phyloP scores from a whole-genome alignment of 1,140 invertebrate species.

The Portunus trituberculatus region DNA sequence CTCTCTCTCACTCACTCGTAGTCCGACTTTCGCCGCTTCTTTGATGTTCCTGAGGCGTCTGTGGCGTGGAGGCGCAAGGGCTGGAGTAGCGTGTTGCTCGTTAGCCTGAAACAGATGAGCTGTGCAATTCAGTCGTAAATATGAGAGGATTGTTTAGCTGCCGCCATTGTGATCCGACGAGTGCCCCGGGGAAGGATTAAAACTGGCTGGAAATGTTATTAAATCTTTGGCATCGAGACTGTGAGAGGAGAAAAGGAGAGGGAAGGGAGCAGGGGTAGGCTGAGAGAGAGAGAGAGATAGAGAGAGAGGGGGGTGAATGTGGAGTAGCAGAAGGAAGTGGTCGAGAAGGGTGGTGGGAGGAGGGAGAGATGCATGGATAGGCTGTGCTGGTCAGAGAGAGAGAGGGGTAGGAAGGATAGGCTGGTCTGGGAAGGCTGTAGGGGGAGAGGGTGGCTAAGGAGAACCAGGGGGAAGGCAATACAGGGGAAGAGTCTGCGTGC shows the following conservation, averaged over 20 bases:
- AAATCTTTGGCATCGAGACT: no score
- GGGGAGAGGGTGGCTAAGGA: background rate
- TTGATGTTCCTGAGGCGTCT: slow-evolving; percentile 33
- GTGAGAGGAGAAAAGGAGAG: slow-evolving; percentile 39
- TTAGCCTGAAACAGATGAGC: background rate
- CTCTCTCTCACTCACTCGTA: background rate
- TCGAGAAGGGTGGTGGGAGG: no score
- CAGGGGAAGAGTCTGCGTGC: no score
- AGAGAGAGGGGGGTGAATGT: background rate
- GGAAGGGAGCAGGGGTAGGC: background rate
- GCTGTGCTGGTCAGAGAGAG: no score
- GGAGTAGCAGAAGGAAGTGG: background rate
- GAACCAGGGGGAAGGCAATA: no score
- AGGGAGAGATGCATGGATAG: no score
- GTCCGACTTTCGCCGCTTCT: background rate
- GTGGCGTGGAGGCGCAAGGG: background rate
- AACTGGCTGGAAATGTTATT: no score
- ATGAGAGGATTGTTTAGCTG: slow-evolving; percentile 27
- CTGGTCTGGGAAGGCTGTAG: background rate
- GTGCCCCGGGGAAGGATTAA: no score
- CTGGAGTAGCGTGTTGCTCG: background rate
- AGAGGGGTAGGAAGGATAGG: no score
- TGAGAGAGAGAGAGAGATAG: background rate
- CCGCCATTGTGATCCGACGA: no score
- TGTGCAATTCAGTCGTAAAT: background rate